These are phyloP conservation scores for Eupristina koningsbergeri DNA, from an alignment of 1,140 invertebrate species.

Conservation along the genomic window DNA sequence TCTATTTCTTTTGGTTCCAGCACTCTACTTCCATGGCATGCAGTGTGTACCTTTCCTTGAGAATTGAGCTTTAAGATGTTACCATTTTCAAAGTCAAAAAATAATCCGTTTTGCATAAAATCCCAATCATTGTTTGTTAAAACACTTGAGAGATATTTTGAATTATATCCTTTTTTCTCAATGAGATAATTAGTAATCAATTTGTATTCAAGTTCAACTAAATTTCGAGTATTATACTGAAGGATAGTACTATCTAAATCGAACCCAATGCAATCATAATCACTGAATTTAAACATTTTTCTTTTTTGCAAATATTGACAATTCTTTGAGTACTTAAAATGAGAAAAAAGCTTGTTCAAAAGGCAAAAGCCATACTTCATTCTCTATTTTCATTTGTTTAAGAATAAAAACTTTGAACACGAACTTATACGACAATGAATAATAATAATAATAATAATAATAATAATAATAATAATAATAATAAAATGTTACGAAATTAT, in stretches of 20 bases:
- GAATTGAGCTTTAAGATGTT: constrained; percentile 80
- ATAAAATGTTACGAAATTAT: no score
- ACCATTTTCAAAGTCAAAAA: constrained; percentile 82
- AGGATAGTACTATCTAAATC: constrained; percentile 85
- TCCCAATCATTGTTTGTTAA: constrained; percentile 75
- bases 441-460: no score
- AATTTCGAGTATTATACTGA: constrained; percentile 78
- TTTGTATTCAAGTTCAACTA: constrained; percentile 79
- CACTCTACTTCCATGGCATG: constrained; percentile 80
- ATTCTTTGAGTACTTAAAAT: not conserved
- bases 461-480: no score
- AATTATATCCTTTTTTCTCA: constrained; percentile 76
- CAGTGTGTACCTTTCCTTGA: constrained; percentile 78
- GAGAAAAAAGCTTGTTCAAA: not conserved
- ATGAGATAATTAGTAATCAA: constrained; percentile 78
- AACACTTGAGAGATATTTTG: constrained; percentile 73
- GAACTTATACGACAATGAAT: no score
- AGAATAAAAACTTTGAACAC: no score
- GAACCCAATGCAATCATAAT: constrained; percentile 87
- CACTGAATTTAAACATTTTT: constrained; percentile 74
- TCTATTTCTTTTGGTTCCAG: constrained; percentile 77
- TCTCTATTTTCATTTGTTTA: not conserved
- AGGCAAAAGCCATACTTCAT: not conserved
- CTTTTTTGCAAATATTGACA: constrained; percentile 10
- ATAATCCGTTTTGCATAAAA: constrained; percentile 83